These are phyloP conservation scores for Panagrolaimus sp. DNA, from an alignment of 1,140 invertebrate genomes.

Conservation along the genomic window DNA sequence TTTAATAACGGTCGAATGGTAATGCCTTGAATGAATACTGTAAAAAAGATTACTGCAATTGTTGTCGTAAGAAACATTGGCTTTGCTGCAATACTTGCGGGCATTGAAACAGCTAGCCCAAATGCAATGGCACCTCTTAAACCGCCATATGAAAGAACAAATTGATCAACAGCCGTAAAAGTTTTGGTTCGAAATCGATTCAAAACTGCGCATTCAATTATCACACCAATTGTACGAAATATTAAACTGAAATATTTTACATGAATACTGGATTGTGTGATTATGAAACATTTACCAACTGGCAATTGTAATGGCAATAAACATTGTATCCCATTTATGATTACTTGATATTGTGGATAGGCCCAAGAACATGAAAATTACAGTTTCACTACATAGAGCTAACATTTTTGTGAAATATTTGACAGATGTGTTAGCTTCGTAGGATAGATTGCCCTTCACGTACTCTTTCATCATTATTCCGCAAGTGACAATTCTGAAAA, in stretches of 20 bases:
- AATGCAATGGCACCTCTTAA: constrained; percentile 45
- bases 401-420: constrained; percentile 99
- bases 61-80: constrained; percentile 62
- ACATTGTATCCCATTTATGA: constrained; percentile 79
- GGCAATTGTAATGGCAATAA: constrained; percentile 84
- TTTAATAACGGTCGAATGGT: background rate
- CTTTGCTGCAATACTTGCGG: constrained; percentile 58
- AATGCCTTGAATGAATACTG: constrained; percentile 61
- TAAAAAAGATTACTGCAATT: constrained; percentile 63
- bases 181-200: constrained; percentile 58
- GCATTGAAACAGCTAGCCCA: constrained; percentile 59
- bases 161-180: constrained; percentile 60
- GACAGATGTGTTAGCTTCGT: constrained; percentile 92
- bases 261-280: too few species aligned
- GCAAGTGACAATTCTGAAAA: constrained; percentile 75
- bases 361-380: constrained; percentile 98
- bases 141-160: constrained; percentile 54
- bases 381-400: constrained; percentile 71
- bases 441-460: constrained; percentile 93
- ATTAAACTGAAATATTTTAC: constrained; percentile 85
- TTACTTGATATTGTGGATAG: constrained; percentile 73
- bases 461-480: constrained; percentile 99
- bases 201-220: constrained; percentile 51
- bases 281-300: too few species aligned
- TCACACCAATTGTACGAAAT: constrained; percentile 71